Conservation (phyloP, 2,888 invertebrate species). For the Heteropelma amictum region DNA sequence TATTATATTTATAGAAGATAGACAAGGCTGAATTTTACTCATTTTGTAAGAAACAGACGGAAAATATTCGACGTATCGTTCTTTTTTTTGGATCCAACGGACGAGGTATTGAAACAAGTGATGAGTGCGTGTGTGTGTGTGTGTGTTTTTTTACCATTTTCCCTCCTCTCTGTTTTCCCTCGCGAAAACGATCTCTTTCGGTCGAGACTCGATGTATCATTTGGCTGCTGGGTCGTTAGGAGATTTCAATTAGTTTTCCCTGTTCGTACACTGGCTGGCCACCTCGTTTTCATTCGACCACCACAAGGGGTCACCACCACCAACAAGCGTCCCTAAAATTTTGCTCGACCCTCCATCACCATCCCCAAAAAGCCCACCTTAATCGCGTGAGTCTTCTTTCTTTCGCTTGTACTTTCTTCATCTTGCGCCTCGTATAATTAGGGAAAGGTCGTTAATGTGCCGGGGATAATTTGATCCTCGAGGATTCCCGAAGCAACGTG, state of each 20-base stretch:
- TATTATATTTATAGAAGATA: no score
- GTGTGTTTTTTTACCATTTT: no score
- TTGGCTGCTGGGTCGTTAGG: conserved; percentile 76
- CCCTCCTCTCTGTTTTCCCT: no score
- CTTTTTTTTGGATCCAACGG: conserved; percentile 16
- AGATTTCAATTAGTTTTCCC: conserved; percentile 78
- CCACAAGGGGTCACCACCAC: conserved; percentile 9
- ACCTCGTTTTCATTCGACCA: conserved; percentile 29
- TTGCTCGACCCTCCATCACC: conserved; percentile 1
- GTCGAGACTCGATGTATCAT: conserved; percentile 75
- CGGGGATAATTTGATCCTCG: conserved; percentile 61
- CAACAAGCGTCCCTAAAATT: not conserved
- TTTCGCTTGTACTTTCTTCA: conserved; percentile 1
- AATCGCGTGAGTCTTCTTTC: conserved; percentile 73
- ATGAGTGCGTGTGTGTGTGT: no score
- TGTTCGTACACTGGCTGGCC: conserved; percentile 63
- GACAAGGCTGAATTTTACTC: no score
- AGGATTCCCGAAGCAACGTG: conserved; percentile 5
- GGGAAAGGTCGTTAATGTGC: conserved; percentile 76
- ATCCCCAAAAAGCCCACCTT: conserved; percentile 61
- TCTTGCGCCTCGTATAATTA: conserved; percentile 73
- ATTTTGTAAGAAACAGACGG: conserved; percentile 54
- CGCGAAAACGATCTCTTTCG: conserved; percentile 62
- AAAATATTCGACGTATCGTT: not conserved
- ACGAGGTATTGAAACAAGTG: conserved; percentile 74